Percentiles rank a stretch among this genome's conserved stretches.
phyloP scores from a whole-genome alignment of 2,888 invertebrate species.

The Oxyteleia sp. region DNA sequence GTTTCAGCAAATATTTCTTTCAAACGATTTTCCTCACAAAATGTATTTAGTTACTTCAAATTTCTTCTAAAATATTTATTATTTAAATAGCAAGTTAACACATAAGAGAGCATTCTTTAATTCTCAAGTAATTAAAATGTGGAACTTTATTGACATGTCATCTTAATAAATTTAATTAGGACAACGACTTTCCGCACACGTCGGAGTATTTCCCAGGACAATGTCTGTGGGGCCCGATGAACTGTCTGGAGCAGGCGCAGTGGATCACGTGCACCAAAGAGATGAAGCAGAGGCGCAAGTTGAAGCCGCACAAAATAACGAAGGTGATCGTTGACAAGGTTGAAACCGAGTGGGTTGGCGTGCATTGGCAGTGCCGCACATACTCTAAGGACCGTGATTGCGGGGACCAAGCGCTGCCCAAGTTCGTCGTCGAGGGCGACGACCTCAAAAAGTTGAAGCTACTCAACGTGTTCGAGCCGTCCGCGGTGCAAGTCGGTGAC shows the following conservation, averaged over 20 bases:
- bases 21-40: too few relatives aligned
- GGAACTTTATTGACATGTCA: too few relatives aligned
- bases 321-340: conserved; percentile 93
- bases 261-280: conserved; percentile 94
- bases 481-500: conserved; percentile 96
- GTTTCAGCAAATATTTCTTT: too few relatives aligned
- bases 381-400: conserved; percentile 89
- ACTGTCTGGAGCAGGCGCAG: conserved; percentile 92
- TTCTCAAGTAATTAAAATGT: too few relatives aligned
- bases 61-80: too few relatives aligned
- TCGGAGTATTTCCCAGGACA: conserved; percentile 92
- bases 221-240: conserved; percentile 92
- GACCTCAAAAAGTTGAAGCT: conserved; percentile 94
- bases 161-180: conserved; percentile 86
- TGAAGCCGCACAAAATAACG: conserved; percentile 87
- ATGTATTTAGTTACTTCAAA: too few relatives aligned
- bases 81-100: too few relatives aligned
- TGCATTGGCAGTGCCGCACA: conserved; percentile 95
- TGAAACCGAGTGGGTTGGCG: conserved; percentile 93
- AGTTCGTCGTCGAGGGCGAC: conserved; percentile 91
- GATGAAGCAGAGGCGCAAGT: conserved; percentile 89
- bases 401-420: conserved; percentile 91
- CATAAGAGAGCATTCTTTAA: too few relatives aligned
- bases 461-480: conserved; percentile 95
- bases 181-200: conserved; percentile 89